phyloP scores from a whole-genome alignment of 1,140 invertebrate genomes.

The Drosophila tropicalis region DNA sequence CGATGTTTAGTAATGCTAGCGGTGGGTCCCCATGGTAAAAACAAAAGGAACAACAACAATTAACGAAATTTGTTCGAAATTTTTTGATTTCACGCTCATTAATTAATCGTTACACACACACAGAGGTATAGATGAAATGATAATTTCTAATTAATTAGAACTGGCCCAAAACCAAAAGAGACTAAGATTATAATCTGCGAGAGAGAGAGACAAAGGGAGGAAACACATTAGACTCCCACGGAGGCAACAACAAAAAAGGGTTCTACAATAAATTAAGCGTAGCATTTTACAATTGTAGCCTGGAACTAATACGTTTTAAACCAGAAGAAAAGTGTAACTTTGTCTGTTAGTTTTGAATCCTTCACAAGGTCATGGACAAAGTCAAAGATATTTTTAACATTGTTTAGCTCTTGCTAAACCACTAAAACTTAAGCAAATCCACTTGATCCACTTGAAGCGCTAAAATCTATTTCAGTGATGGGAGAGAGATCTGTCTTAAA shows the following conservation, averaged over 20 bases:
- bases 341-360: too few relatives aligned
- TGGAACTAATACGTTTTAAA: too few relatives aligned
- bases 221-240: not conserved
- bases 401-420: too few relatives aligned
- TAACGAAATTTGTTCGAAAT: constrained; percentile 37
- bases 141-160: constrained; percentile 10
- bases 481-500: not conserved
- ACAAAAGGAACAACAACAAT: constrained; percentile 33
- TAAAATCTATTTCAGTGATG: too few relatives aligned
- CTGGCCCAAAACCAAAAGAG: not conserved
- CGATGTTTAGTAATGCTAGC: not conserved
- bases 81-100: constrained; percentile 50
- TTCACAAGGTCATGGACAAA: too few relatives aligned
- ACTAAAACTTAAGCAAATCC: too few relatives aligned
- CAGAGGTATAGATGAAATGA: not conserved
- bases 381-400: too few relatives aligned
- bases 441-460: too few relatives aligned
- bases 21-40: not conserved
- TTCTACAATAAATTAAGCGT: too few relatives aligned
- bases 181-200: not conserved
- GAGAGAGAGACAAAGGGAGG: not conserved
- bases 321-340: too few relatives aligned
- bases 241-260: too few relatives aligned
- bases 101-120: constrained; percentile 35
- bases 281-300: too few relatives aligned